phyloP scores from a whole-genome alignment of 2,797 vertebrate genomes.

The Lepilemur ruficaudatus region DNA sequence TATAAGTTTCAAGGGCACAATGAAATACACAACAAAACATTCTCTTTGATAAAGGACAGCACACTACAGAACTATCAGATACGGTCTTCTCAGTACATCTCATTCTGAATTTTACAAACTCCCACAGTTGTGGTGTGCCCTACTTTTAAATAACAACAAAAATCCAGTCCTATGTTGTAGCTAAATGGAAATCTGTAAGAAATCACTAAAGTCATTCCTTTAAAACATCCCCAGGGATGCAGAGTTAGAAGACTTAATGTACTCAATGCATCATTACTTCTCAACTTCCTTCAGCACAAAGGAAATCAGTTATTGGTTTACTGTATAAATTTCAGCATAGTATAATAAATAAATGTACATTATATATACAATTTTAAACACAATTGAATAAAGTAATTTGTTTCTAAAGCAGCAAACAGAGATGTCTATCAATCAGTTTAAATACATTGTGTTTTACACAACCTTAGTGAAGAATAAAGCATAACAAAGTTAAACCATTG shows the following conservation, averaged over 20 bases:
- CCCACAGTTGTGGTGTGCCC: not conserved
- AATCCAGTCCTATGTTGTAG: not conserved
- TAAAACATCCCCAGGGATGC: slow-evolving; percentile 34
- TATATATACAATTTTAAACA: slow-evolving; percentile 55
- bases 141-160: slow-evolving; percentile 40
- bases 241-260: slow-evolving; percentile 47
- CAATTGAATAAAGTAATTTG: slow-evolving; percentile 66
- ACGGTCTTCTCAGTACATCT: not conserved
- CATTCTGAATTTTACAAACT: slow-evolving; percentile 28
- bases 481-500: not conserved
- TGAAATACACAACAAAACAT: not conserved
- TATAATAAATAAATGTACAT: slow-evolving; percentile 52
- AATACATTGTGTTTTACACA: slow-evolving; percentile 49
- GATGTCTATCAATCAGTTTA: slow-evolving; percentile 48
- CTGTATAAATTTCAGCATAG: slow-evolving; percentile 6
- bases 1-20: not conserved
- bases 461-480: slow-evolving; percentile 45
- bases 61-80: not conserved
- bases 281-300: slow-evolving; percentile 44
- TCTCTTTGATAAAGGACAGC: not conserved
- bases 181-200: slow-evolving; percentile 42
- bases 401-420: slow-evolving; percentile 39
- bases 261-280: slow-evolving; percentile 49
- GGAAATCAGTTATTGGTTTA: slow-evolving; percentile 46
- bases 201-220: slow-evolving; percentile 48